phyloP scores from a whole-genome alignment of 2,113 vertebrate genomes.

The Neogobius melanostomus region DNA sequence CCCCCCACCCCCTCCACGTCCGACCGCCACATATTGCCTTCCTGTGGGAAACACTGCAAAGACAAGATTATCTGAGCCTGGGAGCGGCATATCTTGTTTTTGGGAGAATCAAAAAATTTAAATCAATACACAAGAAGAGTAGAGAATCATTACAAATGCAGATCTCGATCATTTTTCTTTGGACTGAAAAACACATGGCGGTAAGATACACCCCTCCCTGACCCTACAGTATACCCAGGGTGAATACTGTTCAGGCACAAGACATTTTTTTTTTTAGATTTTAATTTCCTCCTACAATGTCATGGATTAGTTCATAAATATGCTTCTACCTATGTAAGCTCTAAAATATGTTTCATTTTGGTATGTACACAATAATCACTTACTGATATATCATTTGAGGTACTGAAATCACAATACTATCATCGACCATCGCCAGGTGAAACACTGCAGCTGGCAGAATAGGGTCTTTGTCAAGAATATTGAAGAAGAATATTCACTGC shows the following conservation, averaged over 20 bases:
- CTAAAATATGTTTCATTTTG: slow-evolving; percentile 50
- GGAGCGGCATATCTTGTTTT: background rate
- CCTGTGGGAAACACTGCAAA: too few species aligned
- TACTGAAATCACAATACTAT: slow-evolving; percentile 53
- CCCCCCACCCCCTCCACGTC: too few species aligned
- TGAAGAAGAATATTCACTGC: slow-evolving; percentile 35
- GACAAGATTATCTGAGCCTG: background rate
- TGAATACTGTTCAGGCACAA: slow-evolving; percentile 64
- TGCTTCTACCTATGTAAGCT: slow-evolving; percentile 63
- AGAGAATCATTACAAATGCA: slow-evolving; percentile 34
- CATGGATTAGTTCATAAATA: slow-evolving; percentile 70
- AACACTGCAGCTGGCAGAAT: slow-evolving; percentile 28
- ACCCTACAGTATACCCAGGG: slow-evolving; percentile 16
- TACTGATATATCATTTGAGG: slow-evolving; percentile 48
- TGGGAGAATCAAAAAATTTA: background rate
- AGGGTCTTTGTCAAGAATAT: slow-evolving; percentile 27
- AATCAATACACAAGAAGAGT: background rate
- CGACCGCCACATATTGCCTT: too few species aligned
- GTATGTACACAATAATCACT: slow-evolving; percentile 69
- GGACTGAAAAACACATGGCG: slow-evolving; percentile 17
- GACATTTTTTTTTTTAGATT: slow-evolving; percentile 22
- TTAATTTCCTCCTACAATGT: slow-evolving; percentile 47
- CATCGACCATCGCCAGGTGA: slow-evolving; percentile 25
- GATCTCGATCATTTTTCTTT: background rate
- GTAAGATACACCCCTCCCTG: slow-evolving; percentile 11